Evolutionary conservation across 2,888 invertebrate species (phyloP).

Genomic region (Chydorus sphaericus): DNA sequence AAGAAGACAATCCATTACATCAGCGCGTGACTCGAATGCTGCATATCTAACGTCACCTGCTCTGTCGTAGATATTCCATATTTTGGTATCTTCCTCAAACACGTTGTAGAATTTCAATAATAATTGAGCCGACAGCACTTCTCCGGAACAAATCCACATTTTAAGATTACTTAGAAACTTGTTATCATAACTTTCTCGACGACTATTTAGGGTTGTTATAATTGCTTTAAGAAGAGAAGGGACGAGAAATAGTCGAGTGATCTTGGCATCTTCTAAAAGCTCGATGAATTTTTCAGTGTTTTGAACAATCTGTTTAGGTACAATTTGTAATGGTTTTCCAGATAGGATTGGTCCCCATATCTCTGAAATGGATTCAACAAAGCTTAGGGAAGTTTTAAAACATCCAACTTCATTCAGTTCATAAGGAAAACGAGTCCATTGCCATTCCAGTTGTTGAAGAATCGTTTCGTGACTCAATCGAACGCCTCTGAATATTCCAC

Average conservation of each 20-base stretch:
- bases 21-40: slow-evolving; percentile 48
- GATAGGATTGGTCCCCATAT: slow-evolving; percentile 75
- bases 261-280: slow-evolving; percentile 52
- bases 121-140: slow-evolving; percentile 52
- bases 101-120: slow-evolving; percentile 59
- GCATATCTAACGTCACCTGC: slow-evolving; percentile 82
- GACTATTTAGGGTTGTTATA: slow-evolving; percentile 33
- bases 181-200: neutral
- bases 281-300: slow-evolving; percentile 60
- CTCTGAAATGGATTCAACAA: slow-evolving; percentile 78
- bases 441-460: slow-evolving; percentile 73
- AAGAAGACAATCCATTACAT: slow-evolving; percentile 38
- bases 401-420: slow-evolving; percentile 52
- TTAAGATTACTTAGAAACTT: slow-evolving; percentile 43
- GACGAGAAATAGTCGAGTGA: slow-evolving; percentile 63
- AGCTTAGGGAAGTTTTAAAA: slow-evolving; percentile 81
- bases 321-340: slow-evolving; percentile 51
- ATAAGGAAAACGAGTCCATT: slow-evolving; percentile 69
- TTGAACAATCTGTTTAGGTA: slow-evolving; percentile 54
- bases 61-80: slow-evolving; percentile 82
- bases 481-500: slow-evolving; percentile 77
- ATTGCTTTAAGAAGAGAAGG: slow-evolving; percentile 67
- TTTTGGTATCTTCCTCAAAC: slow-evolving; percentile 45
- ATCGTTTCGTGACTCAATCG: slow-evolving; percentile 59
- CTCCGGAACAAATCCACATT: slow-evolving; percentile 78